These are phyloP conservation scores for Progne subis DNA, from an alignment of 2,113 vertebrate species.

Conservation along the genomic window DNA sequence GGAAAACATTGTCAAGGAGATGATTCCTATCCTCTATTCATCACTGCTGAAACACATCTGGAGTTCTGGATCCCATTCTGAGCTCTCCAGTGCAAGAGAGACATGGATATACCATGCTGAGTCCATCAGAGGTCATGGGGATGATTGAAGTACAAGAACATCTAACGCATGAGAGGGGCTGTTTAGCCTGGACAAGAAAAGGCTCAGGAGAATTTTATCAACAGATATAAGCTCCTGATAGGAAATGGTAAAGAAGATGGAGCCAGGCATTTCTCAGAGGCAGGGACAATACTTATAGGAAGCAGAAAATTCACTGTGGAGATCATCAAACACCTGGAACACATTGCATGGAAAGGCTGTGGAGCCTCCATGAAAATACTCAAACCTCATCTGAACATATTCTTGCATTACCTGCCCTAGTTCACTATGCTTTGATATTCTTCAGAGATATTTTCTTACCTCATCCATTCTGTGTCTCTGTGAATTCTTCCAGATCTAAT, in stretches of 20 bases:
- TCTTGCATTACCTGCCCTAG: background rate
- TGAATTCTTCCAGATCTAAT: background rate
- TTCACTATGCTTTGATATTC: background rate
- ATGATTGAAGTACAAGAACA: background rate
- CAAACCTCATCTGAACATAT: background rate
- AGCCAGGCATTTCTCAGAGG: background rate
- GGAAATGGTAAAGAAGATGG: background rate
- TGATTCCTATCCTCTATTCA: background rate
- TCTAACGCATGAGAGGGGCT: background rate
- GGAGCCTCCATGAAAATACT: background rate
- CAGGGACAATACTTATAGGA: background rate
- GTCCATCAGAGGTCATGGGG: background rate
- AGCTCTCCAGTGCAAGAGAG: background rate
- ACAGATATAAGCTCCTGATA: background rate
- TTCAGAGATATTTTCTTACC: background rate
- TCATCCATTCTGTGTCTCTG: background rate
- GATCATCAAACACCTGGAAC: background rate
- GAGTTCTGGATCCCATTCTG: background rate
- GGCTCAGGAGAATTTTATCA: background rate
- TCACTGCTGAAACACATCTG: background rate
- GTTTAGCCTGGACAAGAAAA: background rate
- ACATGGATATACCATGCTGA: background rate
- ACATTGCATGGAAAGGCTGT: background rate
- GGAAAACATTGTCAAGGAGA: background rate
- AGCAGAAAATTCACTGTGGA: background rate